phyloP scores from a whole-genome alignment of 2,113 vertebrate genomes.

The Gambusia holbrooki region DNA sequence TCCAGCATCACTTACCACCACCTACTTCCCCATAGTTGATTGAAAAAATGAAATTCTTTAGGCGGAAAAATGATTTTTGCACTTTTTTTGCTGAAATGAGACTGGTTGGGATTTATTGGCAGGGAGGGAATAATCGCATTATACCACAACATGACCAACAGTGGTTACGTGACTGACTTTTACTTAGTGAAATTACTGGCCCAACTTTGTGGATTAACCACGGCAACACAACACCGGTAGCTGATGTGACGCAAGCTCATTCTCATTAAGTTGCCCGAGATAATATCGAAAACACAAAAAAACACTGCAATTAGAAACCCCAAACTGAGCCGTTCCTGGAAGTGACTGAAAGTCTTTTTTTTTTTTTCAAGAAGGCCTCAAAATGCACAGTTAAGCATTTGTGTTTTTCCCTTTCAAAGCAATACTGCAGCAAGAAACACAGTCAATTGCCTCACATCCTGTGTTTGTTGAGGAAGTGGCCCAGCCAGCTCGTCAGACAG shows the following conservation, averaged over 20 bases:
- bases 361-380: conserved; percentile 29
- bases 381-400: conserved; percentile 70
- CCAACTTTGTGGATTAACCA: conserved; percentile 5
- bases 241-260: neutral
- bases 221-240: neutral
- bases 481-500: conserved; percentile 35
- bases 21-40: conserved; percentile 28
- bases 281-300: neutral
- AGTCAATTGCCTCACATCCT: conserved; percentile 80
- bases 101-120: neutral
- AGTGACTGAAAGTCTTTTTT: conserved; percentile 28
- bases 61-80: neutral
- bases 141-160: neutral
- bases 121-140: neutral
- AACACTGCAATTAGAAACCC: conserved; percentile 7
- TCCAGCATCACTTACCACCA: conserved; percentile 52
- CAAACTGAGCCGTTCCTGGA: conserved; percentile 59
- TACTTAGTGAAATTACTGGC: conserved; percentile 6
- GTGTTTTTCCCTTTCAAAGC: conserved; percentile 70
- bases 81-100: neutral
- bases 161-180: conserved; percentile 5
- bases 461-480: conserved; percentile 77
- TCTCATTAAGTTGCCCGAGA: neutral
- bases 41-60: neutral
- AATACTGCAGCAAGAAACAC: conserved; percentile 51